These are phyloP conservation scores for Hirtodrosophila duncani DNA, from an alignment of 2,888 invertebrate genomes.

Conservation along the genomic window DNA sequence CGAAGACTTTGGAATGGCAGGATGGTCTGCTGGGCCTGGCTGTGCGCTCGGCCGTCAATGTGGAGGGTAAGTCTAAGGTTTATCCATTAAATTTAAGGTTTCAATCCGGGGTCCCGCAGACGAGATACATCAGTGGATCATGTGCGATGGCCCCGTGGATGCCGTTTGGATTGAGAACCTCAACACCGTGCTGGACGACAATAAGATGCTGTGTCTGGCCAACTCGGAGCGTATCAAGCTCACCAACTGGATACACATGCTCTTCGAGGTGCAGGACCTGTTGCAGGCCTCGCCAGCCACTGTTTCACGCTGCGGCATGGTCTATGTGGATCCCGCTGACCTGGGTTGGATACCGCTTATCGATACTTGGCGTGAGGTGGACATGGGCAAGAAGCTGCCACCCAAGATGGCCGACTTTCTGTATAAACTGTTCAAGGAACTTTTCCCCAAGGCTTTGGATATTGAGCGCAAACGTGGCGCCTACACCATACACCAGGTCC, in stretches of 20 bases:
- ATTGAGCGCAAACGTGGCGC: slow-evolving; percentile 85
- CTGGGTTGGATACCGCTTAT: slow-evolving; percentile 89
- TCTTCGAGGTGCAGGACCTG: slow-evolving; percentile 91
- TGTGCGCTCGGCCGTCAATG: slow-evolving; percentile 70
- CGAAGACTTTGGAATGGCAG: slow-evolving; percentile 92
- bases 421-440: slow-evolving; percentile 82
- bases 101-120: slow-evolving; percentile 50
- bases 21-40: slow-evolving; percentile 88
- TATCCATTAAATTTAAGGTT: background rate
- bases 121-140: slow-evolving; percentile 92
- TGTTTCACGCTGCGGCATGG: slow-evolving; percentile 91
- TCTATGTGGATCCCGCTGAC: slow-evolving; percentile 91
- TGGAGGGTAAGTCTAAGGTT: slow-evolving; percentile 60
- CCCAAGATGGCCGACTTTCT: slow-evolving; percentile 82
- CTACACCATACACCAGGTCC: slow-evolving; percentile 89
- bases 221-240: slow-evolving; percentile 94
- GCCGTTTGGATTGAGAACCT: slow-evolving; percentile 97
- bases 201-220: slow-evolving; percentile 94
- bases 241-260: slow-evolving; percentile 92
- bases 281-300: slow-evolving; percentile 95
- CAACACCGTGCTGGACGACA: slow-evolving; percentile 94
- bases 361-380: slow-evolving; percentile 85
- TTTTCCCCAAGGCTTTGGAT: slow-evolving; percentile 83
- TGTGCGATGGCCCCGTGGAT: slow-evolving; percentile 95
- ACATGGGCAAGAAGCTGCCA: slow-evolving; percentile 79